phyloP scores from a whole-genome alignment of 2,888 invertebrate genomes.

The Callinectes sapidus region DNA sequence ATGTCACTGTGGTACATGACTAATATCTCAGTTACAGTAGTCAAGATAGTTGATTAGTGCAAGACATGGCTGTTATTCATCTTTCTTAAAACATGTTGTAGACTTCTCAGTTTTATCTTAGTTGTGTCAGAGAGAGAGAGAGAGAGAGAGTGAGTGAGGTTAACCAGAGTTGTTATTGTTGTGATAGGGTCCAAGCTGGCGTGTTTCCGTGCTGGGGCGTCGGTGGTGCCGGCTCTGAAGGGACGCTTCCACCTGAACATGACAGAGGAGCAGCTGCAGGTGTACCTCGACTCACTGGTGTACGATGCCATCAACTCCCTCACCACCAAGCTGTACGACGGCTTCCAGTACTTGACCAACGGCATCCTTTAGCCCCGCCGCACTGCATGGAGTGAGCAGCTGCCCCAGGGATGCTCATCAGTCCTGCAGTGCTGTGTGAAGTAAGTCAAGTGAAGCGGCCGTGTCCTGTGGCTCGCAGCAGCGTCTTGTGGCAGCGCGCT shows the following conservation, averaged over 20 bases:
- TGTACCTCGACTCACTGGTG: slow-evolving; percentile 94
- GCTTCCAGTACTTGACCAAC: slow-evolving; percentile 99
- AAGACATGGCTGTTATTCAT: no score
- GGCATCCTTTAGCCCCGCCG: slow-evolving; percentile 84
- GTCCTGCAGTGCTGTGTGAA: slow-evolving; percentile 18
- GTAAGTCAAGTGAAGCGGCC: background rate
- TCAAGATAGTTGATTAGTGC: no score
- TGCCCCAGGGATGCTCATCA: background rate
- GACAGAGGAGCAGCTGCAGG: slow-evolving; percentile 95
- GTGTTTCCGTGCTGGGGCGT: slow-evolving; percentile 95
- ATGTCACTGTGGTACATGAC: no score
- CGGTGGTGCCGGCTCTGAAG: slow-evolving; percentile 90
- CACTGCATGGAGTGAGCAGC: background rate
- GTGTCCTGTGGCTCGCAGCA: background rate
- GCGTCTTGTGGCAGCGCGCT: background rate
- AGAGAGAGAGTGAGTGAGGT: background rate
- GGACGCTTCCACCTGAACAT: slow-evolving; percentile 94
- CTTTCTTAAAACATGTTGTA: no score
- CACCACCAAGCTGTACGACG: slow-evolving; percentile 98
- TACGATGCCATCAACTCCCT: slow-evolving; percentile 95
- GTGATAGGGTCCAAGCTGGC: slow-evolving; percentile 91
- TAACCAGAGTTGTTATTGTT: background rate
- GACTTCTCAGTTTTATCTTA: no score
- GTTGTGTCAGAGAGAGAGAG: background rate
- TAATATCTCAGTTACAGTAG: no score